Evolutionary conservation across 2,113 vertebrate species (phyloP).

Genomic region (Myrmecobius fasciatus): DNA sequence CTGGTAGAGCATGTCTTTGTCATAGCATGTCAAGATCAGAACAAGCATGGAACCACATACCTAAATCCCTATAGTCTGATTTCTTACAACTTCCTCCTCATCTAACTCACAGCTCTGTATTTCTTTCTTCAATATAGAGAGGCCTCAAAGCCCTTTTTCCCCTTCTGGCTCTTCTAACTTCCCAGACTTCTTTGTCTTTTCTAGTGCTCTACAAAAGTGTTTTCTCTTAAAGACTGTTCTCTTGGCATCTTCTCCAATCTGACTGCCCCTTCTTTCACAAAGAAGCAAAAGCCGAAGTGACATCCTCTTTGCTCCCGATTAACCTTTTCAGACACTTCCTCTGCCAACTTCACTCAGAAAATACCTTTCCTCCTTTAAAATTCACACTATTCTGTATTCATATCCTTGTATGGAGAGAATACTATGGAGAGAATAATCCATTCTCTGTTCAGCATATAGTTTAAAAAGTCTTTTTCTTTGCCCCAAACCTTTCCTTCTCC

Average conservation of each 20-base stretch:
- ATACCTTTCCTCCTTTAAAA: background rate
- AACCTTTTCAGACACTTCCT: background rate
- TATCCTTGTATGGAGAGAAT: background rate
- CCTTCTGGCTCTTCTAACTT: background rate
- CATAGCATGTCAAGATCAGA: background rate
- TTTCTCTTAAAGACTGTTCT: background rate
- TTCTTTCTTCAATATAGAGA: background rate
- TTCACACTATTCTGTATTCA: background rate
- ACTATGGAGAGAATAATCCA: background rate
- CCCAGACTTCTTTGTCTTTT: background rate
- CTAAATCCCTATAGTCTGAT: background rate
- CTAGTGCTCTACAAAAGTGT: background rate
- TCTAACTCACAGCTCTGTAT: background rate
- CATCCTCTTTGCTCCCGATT: background rate
- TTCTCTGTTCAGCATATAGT: background rate
- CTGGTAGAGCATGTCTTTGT: background rate
- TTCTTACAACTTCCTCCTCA: background rate
- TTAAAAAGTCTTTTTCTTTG: background rate
- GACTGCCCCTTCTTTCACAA: background rate
- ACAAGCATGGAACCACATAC: background rate
- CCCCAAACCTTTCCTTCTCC: background rate
- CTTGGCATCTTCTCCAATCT: background rate
- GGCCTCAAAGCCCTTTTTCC: background rate
- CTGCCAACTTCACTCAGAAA: background rate
- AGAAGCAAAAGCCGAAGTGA: background rate